Percentiles rank a stretch among this genome's conserved stretches.
phyloP scores from a whole-genome alignment of 37 sponge, comb jelly and placozoan genomes.

The Oscarella lobularis region DNA sequence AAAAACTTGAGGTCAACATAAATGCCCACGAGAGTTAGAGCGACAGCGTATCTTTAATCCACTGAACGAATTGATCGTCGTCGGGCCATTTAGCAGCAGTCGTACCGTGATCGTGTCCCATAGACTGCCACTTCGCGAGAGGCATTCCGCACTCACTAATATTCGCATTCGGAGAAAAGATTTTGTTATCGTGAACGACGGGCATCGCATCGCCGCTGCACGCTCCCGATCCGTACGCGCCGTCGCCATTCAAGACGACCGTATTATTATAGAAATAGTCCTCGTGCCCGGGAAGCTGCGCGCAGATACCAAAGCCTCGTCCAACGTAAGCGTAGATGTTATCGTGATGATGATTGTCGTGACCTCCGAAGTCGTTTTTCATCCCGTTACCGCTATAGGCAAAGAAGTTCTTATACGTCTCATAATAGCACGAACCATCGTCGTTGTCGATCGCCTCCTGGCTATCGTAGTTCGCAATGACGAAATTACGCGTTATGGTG shows the following conservation, averaged over 20 bases:
- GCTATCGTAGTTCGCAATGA: slow-evolving; percentile 6
- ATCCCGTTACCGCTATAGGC: slow-evolving; percentile 20
- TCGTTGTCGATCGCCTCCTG: slow-evolving; percentile 9
- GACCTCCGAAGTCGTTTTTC: slow-evolving; percentile 37
- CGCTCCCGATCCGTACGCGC: slow-evolving; percentile 23
- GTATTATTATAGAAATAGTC: slow-evolving; percentile 46
- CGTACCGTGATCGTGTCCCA: slow-evolving; percentile 39
- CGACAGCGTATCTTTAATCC: slow-evolving; percentile 8
- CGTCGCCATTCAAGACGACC: slow-evolving; percentile 28
- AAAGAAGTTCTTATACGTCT: slow-evolving; percentile 1
- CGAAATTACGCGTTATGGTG: neutral
- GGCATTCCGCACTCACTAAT: slow-evolving; percentile 45
- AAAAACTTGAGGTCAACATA: too few species aligned
- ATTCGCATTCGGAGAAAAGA: slow-evolving; percentile 39
- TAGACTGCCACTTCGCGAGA: slow-evolving; percentile 41
- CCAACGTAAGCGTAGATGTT: slow-evolving; percentile 31
- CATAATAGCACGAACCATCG: slow-evolving; percentile 4
- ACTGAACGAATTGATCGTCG: slow-evolving; percentile 12
- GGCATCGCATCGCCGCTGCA: slow-evolving; percentile 33
- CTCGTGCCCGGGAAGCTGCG: slow-evolving; percentile 33
- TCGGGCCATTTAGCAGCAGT: slow-evolving; percentile 18
- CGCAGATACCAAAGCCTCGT: slow-evolving; percentile 19
- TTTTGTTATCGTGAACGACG: slow-evolving; percentile 32
- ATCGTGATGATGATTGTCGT: slow-evolving; percentile 24
- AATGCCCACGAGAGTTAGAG: too few species aligned